These are phyloP conservation scores for Gymnoscelis rufifasciata DNA, from an alignment of 2,888 invertebrate genomes.

Conservation along the genomic window DNA sequence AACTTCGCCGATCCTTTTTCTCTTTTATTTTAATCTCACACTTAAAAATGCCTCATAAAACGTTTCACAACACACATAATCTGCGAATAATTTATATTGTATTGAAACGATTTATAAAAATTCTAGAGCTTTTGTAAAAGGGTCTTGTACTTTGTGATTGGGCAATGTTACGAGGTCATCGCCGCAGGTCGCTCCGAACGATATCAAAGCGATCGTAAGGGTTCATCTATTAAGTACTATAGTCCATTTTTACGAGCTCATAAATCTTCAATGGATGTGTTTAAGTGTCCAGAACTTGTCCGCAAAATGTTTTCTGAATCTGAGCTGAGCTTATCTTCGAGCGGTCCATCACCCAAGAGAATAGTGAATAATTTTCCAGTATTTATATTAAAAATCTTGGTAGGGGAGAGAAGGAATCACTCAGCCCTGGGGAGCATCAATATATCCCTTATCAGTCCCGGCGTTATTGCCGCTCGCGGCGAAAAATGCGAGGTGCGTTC, in stretches of 20 bases:
- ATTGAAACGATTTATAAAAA: constrained; percentile 6
- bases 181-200: neutral
- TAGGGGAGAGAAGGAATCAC: constrained; percentile 35
- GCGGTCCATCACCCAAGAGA: neutral
- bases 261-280: neutral
- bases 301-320: neutral
- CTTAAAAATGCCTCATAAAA: constrained; percentile 11
- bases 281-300: neutral
- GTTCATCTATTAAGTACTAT: constrained; percentile 1
- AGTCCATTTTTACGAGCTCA: constrained; percentile 1
- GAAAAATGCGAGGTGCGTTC: constrained; percentile 31
- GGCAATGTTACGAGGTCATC: constrained; percentile 3
- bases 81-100: constrained; percentile 22
- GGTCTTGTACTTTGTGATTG: constrained; percentile 8
- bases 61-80: constrained; percentile 16
- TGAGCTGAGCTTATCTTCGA: neutral
- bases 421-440: constrained; percentile 45
- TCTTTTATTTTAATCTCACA: constrained; percentile 28
- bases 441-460: constrained; percentile 41
- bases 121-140: constrained; percentile 4
- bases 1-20: constrained; percentile 30
- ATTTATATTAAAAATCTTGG: constrained; percentile 42
- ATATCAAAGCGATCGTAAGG: neutral
- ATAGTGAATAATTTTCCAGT: constrained; percentile 12
- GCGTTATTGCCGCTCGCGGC: constrained; percentile 24